phyloP scores from a whole-genome alignment of 37 sponge, comb jelly and placozoan species.

The Beroe forskalii region DNA sequence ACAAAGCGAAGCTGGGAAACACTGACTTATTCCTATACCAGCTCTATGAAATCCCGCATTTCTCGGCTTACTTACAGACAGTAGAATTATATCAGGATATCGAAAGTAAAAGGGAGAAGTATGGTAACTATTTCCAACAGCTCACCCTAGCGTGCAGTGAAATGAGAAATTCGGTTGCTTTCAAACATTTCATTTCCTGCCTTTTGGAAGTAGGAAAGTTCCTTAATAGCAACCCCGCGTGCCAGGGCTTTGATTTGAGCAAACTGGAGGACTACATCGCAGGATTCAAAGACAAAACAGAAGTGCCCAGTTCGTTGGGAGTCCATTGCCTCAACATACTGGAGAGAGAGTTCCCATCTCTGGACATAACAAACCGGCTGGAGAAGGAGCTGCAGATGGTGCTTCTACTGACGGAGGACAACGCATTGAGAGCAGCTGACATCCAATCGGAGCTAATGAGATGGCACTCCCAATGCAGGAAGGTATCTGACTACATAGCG shows the following conservation, averaged over 20 bases:
- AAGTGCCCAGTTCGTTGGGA: background rate
- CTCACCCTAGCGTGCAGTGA: background rate
- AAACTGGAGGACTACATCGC: background rate
- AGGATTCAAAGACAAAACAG: conserved; percentile 32
- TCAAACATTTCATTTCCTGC: background rate
- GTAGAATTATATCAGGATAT: background rate
- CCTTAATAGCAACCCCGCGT: background rate
- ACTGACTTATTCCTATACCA: background rate
- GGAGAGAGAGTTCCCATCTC: background rate
- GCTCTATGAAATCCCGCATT: conserved; percentile 15
- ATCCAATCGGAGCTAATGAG: background rate
- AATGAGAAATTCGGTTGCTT: background rate
- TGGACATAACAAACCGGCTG: background rate
- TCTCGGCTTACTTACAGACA: background rate
- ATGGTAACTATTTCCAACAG: background rate
- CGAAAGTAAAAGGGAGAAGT: background rate
- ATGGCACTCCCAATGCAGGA: background rate
- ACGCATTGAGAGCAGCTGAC: background rate
- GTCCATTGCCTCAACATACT: background rate
- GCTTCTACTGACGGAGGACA: background rate
- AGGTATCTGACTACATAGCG: background rate
- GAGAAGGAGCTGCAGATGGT: background rate
- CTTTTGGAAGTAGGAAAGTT: background rate
- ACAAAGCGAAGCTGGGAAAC: background rate
- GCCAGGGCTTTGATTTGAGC: conserved; percentile 14